Evolutionary conservation across 1,140 invertebrate genomes (phyloP), one percentile per base, ranked within the genome.

Genomic region (Musca domestica): DNA sequence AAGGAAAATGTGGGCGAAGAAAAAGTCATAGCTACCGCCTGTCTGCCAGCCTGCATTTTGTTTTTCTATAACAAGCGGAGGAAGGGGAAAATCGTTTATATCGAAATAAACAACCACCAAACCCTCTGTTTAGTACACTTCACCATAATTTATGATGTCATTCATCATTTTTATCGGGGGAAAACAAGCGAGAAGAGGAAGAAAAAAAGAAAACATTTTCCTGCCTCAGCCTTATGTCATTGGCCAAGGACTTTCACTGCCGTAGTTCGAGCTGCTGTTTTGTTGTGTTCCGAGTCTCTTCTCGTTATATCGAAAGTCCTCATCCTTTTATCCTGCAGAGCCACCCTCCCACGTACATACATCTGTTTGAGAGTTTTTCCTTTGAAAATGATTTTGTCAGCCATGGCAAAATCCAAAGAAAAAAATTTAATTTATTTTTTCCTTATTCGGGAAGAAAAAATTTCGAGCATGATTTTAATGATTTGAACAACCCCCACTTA

Each of bases 91-190:
- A 78, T 78, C 76, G 76, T 80, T 76, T 80, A 80, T 75, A 77
- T 78, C 75, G 76, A 76, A 80, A 80, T 80, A 80, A 80, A 80
- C 77, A 80, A 80, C 74, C 77, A 80, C 76, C 76, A 74, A 79
- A 74, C 74, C 74, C 74, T 78, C 76, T 74, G 74, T 75, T 76
- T 71, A 71, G 76, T 74, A 75, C 77, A 80, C 74, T 77, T 74
- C 74, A 78, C 74, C 71, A 74, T 80, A 78, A 80, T 80, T 80
- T 80, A 80, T 78, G 77, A 77, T 78, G 73, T 79, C 77, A 80
- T 80, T 72, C 77, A 80, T 80, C 77, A 80, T 80, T 80, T 80
- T 80, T 80, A 80, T 80, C 77, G 77, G 76, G 72, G 80, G 80
- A 80, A 61, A 19, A 27, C 30, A 20, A 61, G 22, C 27, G 15